A percentile compares a stretch with the other conserved stretches of the same genome.
Conservation (phyloP, 2,888 invertebrate genomes). For the Polydrusus tereticollis region DNA sequence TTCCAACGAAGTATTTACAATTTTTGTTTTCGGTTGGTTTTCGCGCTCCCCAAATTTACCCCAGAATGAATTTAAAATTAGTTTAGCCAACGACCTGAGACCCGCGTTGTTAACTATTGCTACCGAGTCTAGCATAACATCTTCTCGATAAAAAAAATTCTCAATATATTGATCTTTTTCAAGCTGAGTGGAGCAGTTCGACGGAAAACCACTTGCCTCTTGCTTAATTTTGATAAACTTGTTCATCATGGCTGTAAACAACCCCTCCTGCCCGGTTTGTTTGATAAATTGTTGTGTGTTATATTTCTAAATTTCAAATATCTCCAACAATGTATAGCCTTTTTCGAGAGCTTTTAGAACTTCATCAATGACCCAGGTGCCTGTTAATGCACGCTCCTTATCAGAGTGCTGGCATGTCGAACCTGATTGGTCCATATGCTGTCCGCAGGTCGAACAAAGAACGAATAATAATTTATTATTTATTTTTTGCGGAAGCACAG, state of each 20-base stretch:
- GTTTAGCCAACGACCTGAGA: slow-evolving; percentile 54
- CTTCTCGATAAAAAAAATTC: slow-evolving; percentile 52
- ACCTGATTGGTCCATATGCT: slow-evolving; percentile 49
- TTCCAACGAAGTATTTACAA: slow-evolving; percentile 32
- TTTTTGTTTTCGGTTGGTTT: too few relatives aligned
- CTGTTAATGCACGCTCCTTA: slow-evolving; percentile 33
- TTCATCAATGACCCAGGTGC: slow-evolving; percentile 52
- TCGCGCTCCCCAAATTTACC: slow-evolving; percentile 52
- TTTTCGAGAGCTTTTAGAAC: slow-evolving; percentile 55
- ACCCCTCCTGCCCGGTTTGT: slow-evolving; percentile 49
- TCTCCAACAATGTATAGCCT: slow-evolving; percentile 58
- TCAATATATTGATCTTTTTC: slow-evolving; percentile 51
- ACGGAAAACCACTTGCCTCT: slow-evolving; percentile 52
- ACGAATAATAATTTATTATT: slow-evolving; percentile 58
- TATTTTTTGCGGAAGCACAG: slow-evolving; percentile 48
- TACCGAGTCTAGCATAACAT: slow-evolving; percentile 49
- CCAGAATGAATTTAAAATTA: slow-evolving; percentile 57
- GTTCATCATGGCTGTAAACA: too few relatives aligned
- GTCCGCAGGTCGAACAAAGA: slow-evolving; percentile 59
- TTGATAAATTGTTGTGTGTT: slow-evolving; percentile 52
- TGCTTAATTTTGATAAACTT: too few relatives aligned
- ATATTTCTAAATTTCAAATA: slow-evolving; percentile 38
- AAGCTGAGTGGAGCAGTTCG: slow-evolving; percentile 48
- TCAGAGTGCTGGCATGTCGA: slow-evolving; percentile 57
- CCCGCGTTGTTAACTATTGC: slow-evolving; percentile 52